phyloP scores from a whole-genome alignment of 2,888 invertebrate genomes.

The Hyalella azteca region DNA sequence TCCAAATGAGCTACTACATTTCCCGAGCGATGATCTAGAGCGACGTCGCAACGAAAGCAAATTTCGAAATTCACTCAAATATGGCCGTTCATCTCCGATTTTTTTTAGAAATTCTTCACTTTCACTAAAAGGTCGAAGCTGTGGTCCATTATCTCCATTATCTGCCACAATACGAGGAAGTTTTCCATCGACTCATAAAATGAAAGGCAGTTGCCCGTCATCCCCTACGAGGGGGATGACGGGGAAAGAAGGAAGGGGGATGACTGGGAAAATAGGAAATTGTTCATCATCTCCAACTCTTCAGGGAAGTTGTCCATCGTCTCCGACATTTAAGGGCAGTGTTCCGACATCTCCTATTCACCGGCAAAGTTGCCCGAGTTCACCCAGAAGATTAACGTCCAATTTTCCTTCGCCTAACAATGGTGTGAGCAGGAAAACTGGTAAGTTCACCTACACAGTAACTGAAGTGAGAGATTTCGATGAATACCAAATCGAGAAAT shows the following conservation, averaged over 20 bases:
- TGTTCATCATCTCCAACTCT: background rate
- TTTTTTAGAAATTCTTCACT: background rate
- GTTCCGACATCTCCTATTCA: background rate
- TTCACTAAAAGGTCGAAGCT: background rate
- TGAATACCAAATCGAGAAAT: background rate
- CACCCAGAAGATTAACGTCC: background rate
- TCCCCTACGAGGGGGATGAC: no score
- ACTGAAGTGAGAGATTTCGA: slow-evolving; percentile 16
- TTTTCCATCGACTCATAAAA: background rate
- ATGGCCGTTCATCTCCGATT: background rate
- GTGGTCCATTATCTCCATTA: background rate
- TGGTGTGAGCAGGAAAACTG: background rate
- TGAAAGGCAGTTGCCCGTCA: background rate
- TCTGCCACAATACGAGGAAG: background rate
- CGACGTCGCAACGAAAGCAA: no score
- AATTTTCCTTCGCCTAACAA: background rate
- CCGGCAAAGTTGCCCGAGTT: background rate
- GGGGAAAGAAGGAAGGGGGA: no score
- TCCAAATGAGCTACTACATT: no score
- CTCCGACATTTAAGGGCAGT: background rate
- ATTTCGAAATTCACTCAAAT: no score
- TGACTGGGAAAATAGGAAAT: no score
- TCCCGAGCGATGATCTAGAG: no score
- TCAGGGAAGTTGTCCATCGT: background rate
- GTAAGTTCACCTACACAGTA: background rate